Conservation (phyloP, 1,140 invertebrate species). For the Sesamia nonagrioides region DNA sequence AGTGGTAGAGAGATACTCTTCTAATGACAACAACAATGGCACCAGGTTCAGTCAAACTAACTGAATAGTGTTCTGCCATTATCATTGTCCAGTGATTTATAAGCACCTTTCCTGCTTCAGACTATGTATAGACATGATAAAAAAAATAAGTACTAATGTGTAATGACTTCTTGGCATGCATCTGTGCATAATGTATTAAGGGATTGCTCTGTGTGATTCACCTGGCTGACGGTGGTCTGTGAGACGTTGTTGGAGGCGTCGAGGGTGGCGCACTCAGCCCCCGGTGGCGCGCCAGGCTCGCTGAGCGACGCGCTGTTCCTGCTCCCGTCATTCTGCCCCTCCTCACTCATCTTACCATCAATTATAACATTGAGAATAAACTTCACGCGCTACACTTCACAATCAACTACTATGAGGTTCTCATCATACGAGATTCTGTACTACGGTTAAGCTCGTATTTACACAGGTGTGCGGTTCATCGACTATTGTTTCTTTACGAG, state of each 20-base stretch:
- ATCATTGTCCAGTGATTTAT: too few relatives aligned
- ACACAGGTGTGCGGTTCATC: slow-evolving; percentile 59
- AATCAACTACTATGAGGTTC: slow-evolving; percentile 68
- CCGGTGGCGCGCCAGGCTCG: slow-evolving; percentile 60
- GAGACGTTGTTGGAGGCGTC: slow-evolving; percentile 72
- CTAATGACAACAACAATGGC: too few relatives aligned
- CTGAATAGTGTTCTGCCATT: too few relatives aligned
- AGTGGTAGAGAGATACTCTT: too few relatives aligned
- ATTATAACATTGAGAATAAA: slow-evolving; percentile 67
- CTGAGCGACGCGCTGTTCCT: slow-evolving; percentile 69
- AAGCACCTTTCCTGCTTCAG: too few relatives aligned
- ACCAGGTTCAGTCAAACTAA: too few relatives aligned
- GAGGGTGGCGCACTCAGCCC: slow-evolving; percentile 54
- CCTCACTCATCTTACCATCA: slow-evolving; percentile 82
- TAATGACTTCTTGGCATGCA: too few relatives aligned
- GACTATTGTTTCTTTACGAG: slow-evolving; percentile 10
- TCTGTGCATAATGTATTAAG: background rate
- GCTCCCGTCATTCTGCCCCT: slow-evolving; percentile 75
- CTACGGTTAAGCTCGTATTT: slow-evolving; percentile 56
- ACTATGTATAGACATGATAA: too few relatives aligned
- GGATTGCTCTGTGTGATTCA: slow-evolving; percentile 27
- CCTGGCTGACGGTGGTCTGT: slow-evolving; percentile 73
- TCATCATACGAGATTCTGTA: slow-evolving; percentile 68
- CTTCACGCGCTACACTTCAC: slow-evolving; percentile 55
- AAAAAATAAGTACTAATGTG: too few relatives aligned